These are phyloP conservation scores for Copidosoma floridanum DNA, from an alignment of 1,140 invertebrate species.

Conservation along the genomic window DNA sequence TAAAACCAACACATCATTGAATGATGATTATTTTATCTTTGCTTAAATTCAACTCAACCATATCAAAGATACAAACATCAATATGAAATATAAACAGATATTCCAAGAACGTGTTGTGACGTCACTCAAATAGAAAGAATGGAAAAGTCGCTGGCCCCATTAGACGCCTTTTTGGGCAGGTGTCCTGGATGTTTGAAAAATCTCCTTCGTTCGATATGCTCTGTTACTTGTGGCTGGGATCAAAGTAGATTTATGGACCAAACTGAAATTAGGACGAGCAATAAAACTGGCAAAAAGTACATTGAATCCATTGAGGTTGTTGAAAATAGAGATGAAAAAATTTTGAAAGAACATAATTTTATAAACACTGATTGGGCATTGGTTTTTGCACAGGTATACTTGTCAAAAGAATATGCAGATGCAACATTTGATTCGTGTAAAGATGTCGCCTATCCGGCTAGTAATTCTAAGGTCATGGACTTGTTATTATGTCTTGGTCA, in stretches of 20 bases:
- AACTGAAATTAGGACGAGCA: constrained; percentile 33
- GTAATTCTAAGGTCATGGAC: constrained; percentile 64
- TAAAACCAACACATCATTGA: no score
- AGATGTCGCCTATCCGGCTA: constrained; percentile 64
- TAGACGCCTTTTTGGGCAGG: constrained; percentile 67
- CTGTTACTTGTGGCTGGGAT: constrained; percentile 74
- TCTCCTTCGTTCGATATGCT: constrained; percentile 78
- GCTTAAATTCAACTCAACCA: no score
- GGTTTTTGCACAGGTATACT: constrained; percentile 37
- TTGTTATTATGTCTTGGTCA: no score
- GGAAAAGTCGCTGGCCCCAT: constrained; percentile 62
- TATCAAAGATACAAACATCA: no score
- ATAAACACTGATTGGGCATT: no score
- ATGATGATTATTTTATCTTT: no score
- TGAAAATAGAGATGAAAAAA: no score
- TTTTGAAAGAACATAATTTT: no score
- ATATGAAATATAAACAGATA: constrained; percentile 43
- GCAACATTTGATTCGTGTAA: constrained; percentile 68
- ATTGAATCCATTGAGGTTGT: constrained; percentile 36
- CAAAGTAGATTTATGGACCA: constrained; percentile 76
- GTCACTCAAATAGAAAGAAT: constrained; percentile 64
- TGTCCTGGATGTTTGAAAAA: constrained; percentile 86
- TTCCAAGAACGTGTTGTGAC: constrained; percentile 69
- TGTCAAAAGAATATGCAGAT: constrained; percentile 62
- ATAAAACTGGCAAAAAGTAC: neutral